phyloP scores from a whole-genome alignment of 2,113 vertebrate genomes.

The Blennius ocellaris region DNA sequence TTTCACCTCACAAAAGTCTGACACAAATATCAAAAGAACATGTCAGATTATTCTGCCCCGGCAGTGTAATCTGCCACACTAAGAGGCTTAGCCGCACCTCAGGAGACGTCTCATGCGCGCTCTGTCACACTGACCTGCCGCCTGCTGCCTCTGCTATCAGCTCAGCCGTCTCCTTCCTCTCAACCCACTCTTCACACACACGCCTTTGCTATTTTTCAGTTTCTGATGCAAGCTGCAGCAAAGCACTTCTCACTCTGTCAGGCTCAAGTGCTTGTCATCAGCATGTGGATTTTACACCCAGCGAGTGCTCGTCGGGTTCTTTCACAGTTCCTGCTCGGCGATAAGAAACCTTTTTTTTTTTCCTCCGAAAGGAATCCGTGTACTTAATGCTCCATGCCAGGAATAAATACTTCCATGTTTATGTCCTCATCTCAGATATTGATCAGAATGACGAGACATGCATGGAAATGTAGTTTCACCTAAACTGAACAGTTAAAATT shows the following conservation, averaged over 20 bases:
- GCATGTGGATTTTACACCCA: slow-evolving; percentile 31
- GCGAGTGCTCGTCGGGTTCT: slow-evolving; percentile 29
- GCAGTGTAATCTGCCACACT: slow-evolving; percentile 52
- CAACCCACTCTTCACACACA: slow-evolving; percentile 23
- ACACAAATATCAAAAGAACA: slow-evolving; percentile 57
- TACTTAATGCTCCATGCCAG: slow-evolving; percentile 1
- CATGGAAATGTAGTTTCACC: no score
- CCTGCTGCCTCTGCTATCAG: slow-evolving; percentile 50
- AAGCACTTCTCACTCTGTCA: slow-evolving; percentile 27
- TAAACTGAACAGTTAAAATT: no score
- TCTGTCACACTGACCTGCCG: slow-evolving; percentile 46
- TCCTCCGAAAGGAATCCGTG: slow-evolving; percentile 21
- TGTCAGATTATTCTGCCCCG: slow-evolving; percentile 45
- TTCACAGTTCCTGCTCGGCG: slow-evolving; percentile 13
- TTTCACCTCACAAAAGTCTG: slow-evolving; percentile 35
- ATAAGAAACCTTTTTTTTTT: slow-evolving; percentile 40
- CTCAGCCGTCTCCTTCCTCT: slow-evolving; percentile 38
- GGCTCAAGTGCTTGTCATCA: slow-evolving; percentile 37
- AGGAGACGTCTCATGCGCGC: slow-evolving; percentile 36
- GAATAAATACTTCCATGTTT: slow-evolving; percentile 14
- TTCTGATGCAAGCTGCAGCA: slow-evolving; percentile 3
- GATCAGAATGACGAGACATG: no score
- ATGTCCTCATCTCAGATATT: background rate
- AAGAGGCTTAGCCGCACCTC: slow-evolving; percentile 59
- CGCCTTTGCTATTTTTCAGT: slow-evolving; percentile 43